These are phyloP conservation scores for Lasioglossum morio DNA, from an alignment of 2,888 invertebrate genomes.

Conservation along the genomic window DNA sequence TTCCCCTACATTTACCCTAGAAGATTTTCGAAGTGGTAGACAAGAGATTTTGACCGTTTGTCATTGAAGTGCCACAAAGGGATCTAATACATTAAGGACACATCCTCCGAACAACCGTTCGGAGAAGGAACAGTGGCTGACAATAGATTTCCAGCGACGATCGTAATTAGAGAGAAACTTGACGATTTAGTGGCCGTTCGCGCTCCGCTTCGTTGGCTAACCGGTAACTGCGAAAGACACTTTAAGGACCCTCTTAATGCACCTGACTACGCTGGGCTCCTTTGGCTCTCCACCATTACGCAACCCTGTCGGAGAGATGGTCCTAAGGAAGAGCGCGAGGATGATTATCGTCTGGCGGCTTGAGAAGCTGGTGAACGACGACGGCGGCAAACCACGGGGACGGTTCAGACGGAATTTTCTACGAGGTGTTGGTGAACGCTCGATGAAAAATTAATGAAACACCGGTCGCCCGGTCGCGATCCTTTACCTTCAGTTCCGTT, in stretches of 20 bases:
- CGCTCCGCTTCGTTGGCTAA: slow-evolving; percentile 54
- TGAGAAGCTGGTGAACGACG: background rate
- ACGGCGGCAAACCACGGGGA: slow-evolving; percentile 32
- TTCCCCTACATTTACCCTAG: background rate
- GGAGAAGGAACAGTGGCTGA: slow-evolving; percentile 21
- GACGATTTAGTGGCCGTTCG: slow-evolving; percentile 68
- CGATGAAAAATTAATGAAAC: slow-evolving; percentile 17
- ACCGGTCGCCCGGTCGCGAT: background rate
- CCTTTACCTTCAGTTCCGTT: background rate
- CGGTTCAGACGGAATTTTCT: slow-evolving; percentile 11
- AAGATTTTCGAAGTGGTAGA: background rate
- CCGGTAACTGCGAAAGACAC: slow-evolving; percentile 68
- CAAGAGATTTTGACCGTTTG: background rate
- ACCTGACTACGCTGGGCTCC: slow-evolving; percentile 52
- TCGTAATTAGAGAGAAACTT: slow-evolving; percentile 67
- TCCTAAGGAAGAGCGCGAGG: slow-evolving; percentile 27
- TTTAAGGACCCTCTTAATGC: slow-evolving; percentile 69
- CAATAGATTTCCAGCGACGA: slow-evolving; percentile 58
- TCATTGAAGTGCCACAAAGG: background rate
- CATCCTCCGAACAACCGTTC: slow-evolving; percentile 14
- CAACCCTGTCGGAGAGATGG: slow-evolving; percentile 39
- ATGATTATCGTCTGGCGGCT: slow-evolving; percentile 29
- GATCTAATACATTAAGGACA: slow-evolving; percentile 26
- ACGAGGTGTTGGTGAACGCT: slow-evolving; percentile 21
- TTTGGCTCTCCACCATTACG: slow-evolving; percentile 41